Base-by-base conservation (phyloP, 2,113 vertebrate species). In the Oreochromis niloticus region DNA sequence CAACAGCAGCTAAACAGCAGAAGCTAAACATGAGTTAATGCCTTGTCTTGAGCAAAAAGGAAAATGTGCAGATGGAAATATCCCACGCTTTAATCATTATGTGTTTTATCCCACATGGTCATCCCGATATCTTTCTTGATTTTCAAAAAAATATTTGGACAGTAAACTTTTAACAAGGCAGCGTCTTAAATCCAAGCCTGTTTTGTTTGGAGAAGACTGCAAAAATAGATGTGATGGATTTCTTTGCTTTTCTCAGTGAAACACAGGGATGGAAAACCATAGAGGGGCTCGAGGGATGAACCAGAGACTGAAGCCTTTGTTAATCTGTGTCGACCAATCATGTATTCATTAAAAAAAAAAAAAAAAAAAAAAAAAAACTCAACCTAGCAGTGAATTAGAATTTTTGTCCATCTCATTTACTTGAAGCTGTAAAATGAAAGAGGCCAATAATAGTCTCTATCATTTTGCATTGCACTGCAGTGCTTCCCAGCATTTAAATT, bases 331-430 rank as follows among this genome's bases (percentile, higher is more conserved):
- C 7, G 86, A 86, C 78, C 84, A 78, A 85, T 93, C 68, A 73
- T 84, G 84, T 86, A 55, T 85, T 39, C 19, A 39, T n/a, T 63
- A 3, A 39, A 66, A 66, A 34, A 39, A 9, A 39, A 4, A 27
- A 27, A 27, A 27, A 27, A 24, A 24, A 3, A 24, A 34, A 34
- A 39, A 66, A 8, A 36, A 66, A 63, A 0, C 46, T 6, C 27
- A 22, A 17, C 27, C 86, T 93, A 92, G 90, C 92, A 89, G 56
- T 3, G 54, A 82, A 82, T 78, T 46, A 66, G 59, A 81, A 82
- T 93, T 82, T 93, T 87, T 92, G 22, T 84, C 59, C 61, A 75
- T 34, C 57, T 82, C 48, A 73, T 84, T 93, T 92, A 84, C 92
- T 92, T 92, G 95, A 93, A 93, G 55, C 83, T 89, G 80, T 34